Base-by-base conservation (phyloP, 2,113 vertebrate genomes). In the Panthera tigris region DNA sequence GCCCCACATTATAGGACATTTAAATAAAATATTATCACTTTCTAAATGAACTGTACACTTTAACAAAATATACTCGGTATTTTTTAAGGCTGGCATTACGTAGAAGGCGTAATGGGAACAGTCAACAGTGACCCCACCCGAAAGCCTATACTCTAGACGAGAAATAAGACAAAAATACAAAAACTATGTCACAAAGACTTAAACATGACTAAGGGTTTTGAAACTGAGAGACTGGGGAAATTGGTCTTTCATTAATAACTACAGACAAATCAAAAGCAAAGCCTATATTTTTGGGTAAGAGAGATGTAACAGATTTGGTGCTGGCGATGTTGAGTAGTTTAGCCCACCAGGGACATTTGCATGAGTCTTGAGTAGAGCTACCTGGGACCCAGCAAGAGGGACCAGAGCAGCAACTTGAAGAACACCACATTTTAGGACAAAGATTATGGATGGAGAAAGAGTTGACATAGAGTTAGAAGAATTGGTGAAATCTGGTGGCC, bases 251-350 rank as follows among this genome's bases (percentile, higher is more conserved):
- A 45, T 29, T 25, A 25, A 80, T 21, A 78, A 80, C 18, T 12
- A 36, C 6, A 41, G 57, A 41, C 16, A 63, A 57, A 36, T 74
- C 29, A 36, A 93, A 89, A 78, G 18, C 39, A 89, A 86, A 73
- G 21, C 4, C 63, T 36, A 0, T 19, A 4, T 29, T 74, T 57
- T 14, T 23, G 45, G 15, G 19, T 7, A 41, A 29, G n/a, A n/a
- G 31, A 25, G 9, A n/a, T 4, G 8, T 5, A 45, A 45, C 5
- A 7, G 57, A 27, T 12, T 18, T 7, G 0, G 0, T 15, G 19
- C 4, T 23, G 33, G 3, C 4, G 6, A 63, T 27, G 11, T 29
- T 76, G 61, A 14, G 4, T 19, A 25, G 13, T 29, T 15, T 2
- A 1, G 36, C 16, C 33, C 52, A 3, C 31, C 15, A 27, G 23